Percentiles rank a stretch among this genome's conserved stretches.
Conservation (phyloP, 2,113 vertebrate species). For the Xyliphius kryptos region DNA sequence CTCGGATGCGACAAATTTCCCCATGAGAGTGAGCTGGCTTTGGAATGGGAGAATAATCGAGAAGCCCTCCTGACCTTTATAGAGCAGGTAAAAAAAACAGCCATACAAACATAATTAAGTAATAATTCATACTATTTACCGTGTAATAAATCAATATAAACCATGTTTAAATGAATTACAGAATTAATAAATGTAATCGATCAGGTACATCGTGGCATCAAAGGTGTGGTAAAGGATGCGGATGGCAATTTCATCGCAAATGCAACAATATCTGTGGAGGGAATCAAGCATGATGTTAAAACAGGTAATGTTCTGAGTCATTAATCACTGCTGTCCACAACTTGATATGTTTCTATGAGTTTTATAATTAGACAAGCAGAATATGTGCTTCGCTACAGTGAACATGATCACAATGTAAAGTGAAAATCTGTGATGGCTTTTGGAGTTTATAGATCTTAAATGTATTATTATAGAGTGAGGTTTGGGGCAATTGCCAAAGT, state of each 20-base stretch:
- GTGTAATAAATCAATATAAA: background rate
- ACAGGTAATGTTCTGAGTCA: slow-evolving; percentile 73
- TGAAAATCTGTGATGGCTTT: no score
- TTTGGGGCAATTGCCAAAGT: no score
- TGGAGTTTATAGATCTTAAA: no score
- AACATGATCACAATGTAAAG: no score
- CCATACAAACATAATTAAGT: slow-evolving; percentile 14
- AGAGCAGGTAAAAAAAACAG: slow-evolving; percentile 79
- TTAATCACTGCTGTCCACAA: no score
- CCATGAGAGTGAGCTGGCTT: slow-evolving; percentile 83
- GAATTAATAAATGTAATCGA: background rate
- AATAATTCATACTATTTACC: background rate
- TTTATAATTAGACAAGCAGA: no score
- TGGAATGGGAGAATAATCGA: slow-evolving; percentile 97
- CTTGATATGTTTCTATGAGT: no score
- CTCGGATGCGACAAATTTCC: slow-evolving; percentile 97
- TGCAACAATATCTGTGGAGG: slow-evolving; percentile 86
- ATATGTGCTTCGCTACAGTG: no score
- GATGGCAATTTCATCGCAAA: slow-evolving; percentile 81
- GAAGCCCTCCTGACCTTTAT: slow-evolving; percentile 96
- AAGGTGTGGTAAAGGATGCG: slow-evolving; percentile 82
- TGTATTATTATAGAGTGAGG: no score
- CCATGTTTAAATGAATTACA: no score
- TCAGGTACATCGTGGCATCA: slow-evolving; percentile 93
- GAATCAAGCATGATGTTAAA: slow-evolving; percentile 83